Base-by-base conservation (phyloP, 1,140 invertebrate species). In the Zophobas atratus region DNA sequence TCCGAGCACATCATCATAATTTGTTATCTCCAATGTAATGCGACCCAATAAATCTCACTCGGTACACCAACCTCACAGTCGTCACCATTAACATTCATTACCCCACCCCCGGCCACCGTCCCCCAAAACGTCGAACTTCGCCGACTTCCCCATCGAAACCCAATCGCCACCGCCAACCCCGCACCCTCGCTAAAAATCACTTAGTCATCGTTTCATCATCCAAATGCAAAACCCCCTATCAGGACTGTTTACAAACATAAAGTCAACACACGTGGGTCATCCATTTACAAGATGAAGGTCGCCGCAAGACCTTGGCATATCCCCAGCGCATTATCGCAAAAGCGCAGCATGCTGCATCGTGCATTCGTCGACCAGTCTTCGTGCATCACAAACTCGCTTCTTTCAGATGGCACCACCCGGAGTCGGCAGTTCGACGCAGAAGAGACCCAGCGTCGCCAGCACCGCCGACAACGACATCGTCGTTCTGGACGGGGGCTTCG, bases 401-500 rank as follows among this genome's bases (percentile, higher is more conserved):
- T 43, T 53, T 38, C 51, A 75, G 36, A 83, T 83, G 82, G 80
- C 82, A 20, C 82, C 82, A 36, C 82, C 82, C 6, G 82, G 82
- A 51, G 80, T 83, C 1, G 77, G 75, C 55, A 83, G 76, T 70
- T 83, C 82, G 2, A 33, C 76, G 6, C 73, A 81, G 67, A 56
- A 63, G 20, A 4, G 56, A 56, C 55, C 35, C 38, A 75, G 36
- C 20, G 36, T 75, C 8, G 46, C 55, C 41, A 60, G 38, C 38
- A 2, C 43, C 2, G 43, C 63, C 8, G 32, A 67, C 34, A 46
- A 75, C 43, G 79, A 85, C 1, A 82, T 93, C 0, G 87, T 90
- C 70, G 87, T 95, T 8, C 84, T 96, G 77, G 94, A 96, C 81
- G 94, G 94, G 0, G 94, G 94, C 43, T 94, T 96, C 85, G 92